phyloP scores from a whole-genome alignment of 2,888 invertebrate species.

The Mesorhabditis belari region DNA sequence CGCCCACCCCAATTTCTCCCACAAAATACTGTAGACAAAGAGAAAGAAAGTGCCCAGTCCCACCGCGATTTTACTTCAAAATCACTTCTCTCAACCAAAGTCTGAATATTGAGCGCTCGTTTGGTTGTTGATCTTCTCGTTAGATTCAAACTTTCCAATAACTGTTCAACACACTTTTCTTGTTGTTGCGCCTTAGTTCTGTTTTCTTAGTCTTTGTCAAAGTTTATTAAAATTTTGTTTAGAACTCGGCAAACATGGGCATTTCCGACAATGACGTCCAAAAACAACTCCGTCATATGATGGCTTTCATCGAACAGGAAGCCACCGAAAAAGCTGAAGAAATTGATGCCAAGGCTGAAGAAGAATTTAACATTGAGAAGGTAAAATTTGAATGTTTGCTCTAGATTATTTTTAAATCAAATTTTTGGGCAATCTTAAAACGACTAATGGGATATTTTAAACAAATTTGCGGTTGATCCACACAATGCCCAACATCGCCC shows the following conservation, averaged over 20 bases:
- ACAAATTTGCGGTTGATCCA: too few relatives aligned
- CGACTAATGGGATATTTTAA: too few relatives aligned
- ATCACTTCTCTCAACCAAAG: neutral
- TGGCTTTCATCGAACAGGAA: constrained; percentile 99
- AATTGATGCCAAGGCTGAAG: constrained; percentile 99
- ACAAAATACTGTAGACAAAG: too few relatives aligned
- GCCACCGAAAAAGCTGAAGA: constrained; percentile 99
- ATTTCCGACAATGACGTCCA: constrained; percentile 53
- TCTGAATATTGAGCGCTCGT: neutral
- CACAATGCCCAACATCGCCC: too few relatives aligned
- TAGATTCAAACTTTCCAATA: neutral
- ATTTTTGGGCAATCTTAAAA: too few relatives aligned
- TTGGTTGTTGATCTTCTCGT: neutral
- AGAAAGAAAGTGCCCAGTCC: neutral
- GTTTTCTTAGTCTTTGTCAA: neutral
- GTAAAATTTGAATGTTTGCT: too few relatives aligned
- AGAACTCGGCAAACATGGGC: constrained; percentile 38
- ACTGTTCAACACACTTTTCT: neutral
- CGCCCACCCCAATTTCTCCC: too few relatives aligned
- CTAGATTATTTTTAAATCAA: too few relatives aligned
- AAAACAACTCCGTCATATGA: constrained; percentile 95
- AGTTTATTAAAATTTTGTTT: neutral
- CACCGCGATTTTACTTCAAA: too few relatives aligned
- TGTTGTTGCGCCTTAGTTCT: neutral
- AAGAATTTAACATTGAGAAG: constrained; percentile 99